Conservation (phyloP, 23 tunicate genomes). For the Halocynthia roretzi region DNA sequence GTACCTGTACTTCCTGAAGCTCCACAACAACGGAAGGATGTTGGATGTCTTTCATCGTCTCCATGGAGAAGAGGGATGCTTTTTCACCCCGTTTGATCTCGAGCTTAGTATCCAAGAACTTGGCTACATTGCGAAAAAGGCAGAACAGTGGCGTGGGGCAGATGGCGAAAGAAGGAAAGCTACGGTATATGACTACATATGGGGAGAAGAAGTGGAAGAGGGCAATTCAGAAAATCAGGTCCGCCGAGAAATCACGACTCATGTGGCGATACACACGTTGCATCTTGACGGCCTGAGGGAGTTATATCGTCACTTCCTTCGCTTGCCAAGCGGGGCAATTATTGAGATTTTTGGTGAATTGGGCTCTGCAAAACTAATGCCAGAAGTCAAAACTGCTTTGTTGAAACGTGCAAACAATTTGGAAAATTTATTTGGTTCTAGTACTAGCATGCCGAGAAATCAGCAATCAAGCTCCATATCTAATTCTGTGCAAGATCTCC, state of each 20-base stretch:
- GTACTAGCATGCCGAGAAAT: slow-evolving; percentile 10
- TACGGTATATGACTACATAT: slow-evolving; percentile 85
- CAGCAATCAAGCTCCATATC: background rate
- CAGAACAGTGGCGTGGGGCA: slow-evolving; percentile 93
- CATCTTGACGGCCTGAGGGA: slow-evolving; percentile 95
- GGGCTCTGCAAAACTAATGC: slow-evolving; percentile 59
- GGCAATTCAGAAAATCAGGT: slow-evolving; percentile 10
- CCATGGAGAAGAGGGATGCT: slow-evolving; percentile 56
- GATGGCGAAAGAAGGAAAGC: slow-evolving; percentile 92
- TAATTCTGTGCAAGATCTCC: background rate
- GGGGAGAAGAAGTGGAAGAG: slow-evolving; percentile 72
- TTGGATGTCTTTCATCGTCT: slow-evolving; percentile 88
- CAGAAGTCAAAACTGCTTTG: slow-evolving; percentile 87
- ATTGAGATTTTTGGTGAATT: slow-evolving; percentile 91
- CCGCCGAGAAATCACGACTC: slow-evolving; percentile 71
- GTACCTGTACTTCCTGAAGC: slow-evolving; percentile 88
- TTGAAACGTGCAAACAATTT: slow-evolving; percentile 50
- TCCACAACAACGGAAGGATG: slow-evolving; percentile 93
- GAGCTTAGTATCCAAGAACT: slow-evolving; percentile 89
- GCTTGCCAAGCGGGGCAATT: slow-evolving; percentile 92
- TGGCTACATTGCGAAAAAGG: slow-evolving; percentile 66
- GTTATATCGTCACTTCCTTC: slow-evolving; percentile 79
- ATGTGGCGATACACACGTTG: slow-evolving; percentile 79
- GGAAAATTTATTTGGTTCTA: slow-evolving; percentile 48
- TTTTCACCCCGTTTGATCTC: slow-evolving; percentile 85